These are phyloP conservation scores for Dendroctonus valens DNA, from an alignment of 1,140 invertebrate species.

Conservation along the genomic window DNA sequence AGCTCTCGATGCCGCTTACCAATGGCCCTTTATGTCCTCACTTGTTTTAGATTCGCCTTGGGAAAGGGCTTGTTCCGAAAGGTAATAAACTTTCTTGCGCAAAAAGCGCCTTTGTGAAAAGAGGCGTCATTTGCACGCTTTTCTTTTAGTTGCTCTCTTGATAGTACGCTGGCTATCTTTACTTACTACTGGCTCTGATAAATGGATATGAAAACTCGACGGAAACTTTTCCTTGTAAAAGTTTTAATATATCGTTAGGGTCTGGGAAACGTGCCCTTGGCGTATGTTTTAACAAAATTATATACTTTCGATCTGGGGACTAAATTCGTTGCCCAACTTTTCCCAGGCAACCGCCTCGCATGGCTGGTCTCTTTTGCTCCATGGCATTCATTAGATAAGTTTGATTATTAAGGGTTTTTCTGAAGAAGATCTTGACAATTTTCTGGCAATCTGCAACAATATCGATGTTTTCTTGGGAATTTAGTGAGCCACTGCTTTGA, in stretches of 20 bases:
- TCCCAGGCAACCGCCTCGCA: no score
- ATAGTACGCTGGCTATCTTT: slow-evolving; percentile 1
- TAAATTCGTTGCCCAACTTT: slow-evolving; percentile 1
- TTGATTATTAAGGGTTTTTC: no score
- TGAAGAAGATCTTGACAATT: no score
- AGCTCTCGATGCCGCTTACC: no score
- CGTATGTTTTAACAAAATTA: background rate
- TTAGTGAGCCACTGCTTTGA: no score
- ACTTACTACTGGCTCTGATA: background rate
- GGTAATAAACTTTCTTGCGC: background rate
- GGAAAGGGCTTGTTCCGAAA: background rate
- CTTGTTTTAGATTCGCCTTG: no score
- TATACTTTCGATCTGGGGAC: background rate
- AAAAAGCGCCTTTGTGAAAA: background rate
- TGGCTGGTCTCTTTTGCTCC: no score
- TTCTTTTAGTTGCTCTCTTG: slow-evolving; percentile 2
- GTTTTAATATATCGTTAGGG: slow-evolving; percentile 3
- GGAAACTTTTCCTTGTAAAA: slow-evolving; percentile 1
- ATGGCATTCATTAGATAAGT: no score
- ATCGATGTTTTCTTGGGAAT: no score
- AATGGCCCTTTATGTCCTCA: no score
- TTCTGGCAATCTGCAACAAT: no score
- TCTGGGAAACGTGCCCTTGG: background rate
- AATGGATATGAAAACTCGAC: slow-evolving; percentile 1
- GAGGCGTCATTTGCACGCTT: background rate